A percentile compares a stretch with the other conserved stretches of the same genome.
Conservation (phyloP, 1,140 invertebrate genomes). For the Tetramorium alpestre region DNA sequence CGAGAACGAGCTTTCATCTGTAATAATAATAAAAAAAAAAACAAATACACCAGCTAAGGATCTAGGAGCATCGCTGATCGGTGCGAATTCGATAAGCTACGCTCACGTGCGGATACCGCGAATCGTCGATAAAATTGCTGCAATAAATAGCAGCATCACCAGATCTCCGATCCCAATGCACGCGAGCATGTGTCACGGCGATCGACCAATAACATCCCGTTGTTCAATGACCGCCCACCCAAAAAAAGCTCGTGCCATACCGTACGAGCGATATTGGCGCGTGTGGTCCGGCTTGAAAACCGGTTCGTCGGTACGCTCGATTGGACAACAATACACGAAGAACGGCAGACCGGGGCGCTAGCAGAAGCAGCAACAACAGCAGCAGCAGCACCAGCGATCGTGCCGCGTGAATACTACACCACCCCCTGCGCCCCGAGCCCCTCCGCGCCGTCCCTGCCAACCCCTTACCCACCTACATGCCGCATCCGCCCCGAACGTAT, state of each 20-base stretch:
- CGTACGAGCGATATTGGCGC: conserved; percentile 56
- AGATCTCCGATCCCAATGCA: conserved; percentile 36
- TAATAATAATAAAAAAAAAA: background rate
- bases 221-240: conserved; percentile 52
- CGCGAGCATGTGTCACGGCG: conserved; percentile 65
- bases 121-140: conserved; percentile 27
- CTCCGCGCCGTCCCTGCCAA: conserved; percentile 1
- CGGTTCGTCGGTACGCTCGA: conserved; percentile 77
- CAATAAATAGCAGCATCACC: conserved; percentile 41
- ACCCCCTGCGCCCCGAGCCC: conserved; percentile 18
- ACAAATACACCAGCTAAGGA: conserved; percentile 4
- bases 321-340: conserved; percentile 78
- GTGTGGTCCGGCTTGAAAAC: conserved; percentile 63
- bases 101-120: conserved; percentile 20
- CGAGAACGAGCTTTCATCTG: background rate
- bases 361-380: conserved; percentile 73
- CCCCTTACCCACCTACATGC: conserved; percentile 52
- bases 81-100: conserved; percentile 15
- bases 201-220: conserved; percentile 62
- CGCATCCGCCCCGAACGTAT: conserved; percentile 47
- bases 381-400: conserved; percentile 72
- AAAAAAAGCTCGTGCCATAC: conserved; percentile 47
- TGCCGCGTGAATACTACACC: conserved; percentile 76
- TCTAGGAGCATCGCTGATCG: conserved; percentile 7
- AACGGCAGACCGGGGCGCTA: conserved; percentile 68